phyloP scores from a whole-genome alignment of 37 sponge, comb jelly and placozoan genomes.

The Theonella swinhoei region DNA sequence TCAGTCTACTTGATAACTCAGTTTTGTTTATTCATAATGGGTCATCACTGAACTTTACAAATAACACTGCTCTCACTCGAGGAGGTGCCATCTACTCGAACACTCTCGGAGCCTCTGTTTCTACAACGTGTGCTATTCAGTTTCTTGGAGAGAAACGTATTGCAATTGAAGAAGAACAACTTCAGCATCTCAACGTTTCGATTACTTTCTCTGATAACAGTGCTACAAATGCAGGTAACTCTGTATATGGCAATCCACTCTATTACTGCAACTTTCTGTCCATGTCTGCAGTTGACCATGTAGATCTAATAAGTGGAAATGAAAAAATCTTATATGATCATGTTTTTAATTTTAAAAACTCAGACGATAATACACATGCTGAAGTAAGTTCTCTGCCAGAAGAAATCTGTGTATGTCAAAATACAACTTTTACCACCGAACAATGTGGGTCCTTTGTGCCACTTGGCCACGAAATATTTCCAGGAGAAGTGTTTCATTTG shows the following conservation, averaged over 20 bases:
- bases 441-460: neutral
- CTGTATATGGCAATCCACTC: slow-evolving; percentile 26
- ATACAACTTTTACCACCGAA: neutral
- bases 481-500: neutral
- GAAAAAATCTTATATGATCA: neutral
- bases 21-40: neutral
- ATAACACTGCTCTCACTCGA: slow-evolving; percentile 6
- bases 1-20: neutral
- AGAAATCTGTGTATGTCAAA: neutral
- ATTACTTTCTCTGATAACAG: slow-evolving; percentile 5
- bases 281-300: neutral
- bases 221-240: slow-evolving; percentile 17
- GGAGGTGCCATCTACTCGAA: slow-evolving; percentile 31
- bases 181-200: neutral
- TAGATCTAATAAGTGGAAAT: neutral
- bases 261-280: slow-evolving; percentile 2
- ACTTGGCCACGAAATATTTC: neutral
- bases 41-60: neutral
- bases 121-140: neutral
- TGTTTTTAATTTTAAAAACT: neutral
- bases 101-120: neutral
- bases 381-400: neutral
- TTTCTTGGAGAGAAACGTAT: neutral
- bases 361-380: neutral
- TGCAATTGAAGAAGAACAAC: neutral